These are phyloP conservation scores for Hyaena hyaena DNA, from an alignment of 2,113 vertebrate species.

Conservation along the genomic window DNA sequence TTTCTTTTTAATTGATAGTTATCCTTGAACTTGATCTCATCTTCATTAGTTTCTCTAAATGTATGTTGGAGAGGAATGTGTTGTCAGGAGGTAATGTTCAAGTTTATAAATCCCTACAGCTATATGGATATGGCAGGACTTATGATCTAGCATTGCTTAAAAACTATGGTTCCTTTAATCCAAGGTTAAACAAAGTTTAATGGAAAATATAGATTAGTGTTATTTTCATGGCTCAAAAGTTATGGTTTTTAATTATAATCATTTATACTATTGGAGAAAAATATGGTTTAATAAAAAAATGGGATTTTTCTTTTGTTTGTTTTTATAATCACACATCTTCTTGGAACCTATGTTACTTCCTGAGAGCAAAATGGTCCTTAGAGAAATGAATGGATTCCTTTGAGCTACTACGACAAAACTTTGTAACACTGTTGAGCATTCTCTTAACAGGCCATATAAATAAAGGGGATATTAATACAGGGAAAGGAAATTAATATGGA, in stretches of 20 bases:
- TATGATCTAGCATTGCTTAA: background rate
- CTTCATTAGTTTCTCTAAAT: background rate
- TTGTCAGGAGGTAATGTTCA: background rate
- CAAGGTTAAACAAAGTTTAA: conserved; percentile 60
- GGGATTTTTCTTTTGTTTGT: conserved; percentile 28
- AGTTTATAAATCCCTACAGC: background rate
- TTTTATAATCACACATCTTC: conserved; percentile 41
- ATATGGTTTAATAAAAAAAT: conserved; percentile 61
- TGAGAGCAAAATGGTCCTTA: conserved; percentile 41
- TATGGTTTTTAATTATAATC: conserved; percentile 72
- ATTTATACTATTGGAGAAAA: conserved; percentile 52
- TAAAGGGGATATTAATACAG: background rate
- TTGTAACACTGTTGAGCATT: background rate
- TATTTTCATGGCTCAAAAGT: conserved; percentile 54
- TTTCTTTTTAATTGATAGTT: background rate
- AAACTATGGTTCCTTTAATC: conserved; percentile 8
- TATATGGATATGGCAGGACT: background rate
- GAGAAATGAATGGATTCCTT: conserved; percentile 53
- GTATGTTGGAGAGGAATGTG: background rate
- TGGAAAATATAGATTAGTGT: conserved; percentile 9
- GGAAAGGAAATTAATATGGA: background rate
- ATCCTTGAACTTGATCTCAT: background rate
- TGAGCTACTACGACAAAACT: background rate
- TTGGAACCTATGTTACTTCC: background rate
- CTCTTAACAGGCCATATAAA: background rate